A percentile compares a stretch with the other conserved stretches of the same genome.
Evolutionary conservation across 2,888 invertebrate species (phyloP).

Genomic region (Drosophila kokeensis): DNA sequence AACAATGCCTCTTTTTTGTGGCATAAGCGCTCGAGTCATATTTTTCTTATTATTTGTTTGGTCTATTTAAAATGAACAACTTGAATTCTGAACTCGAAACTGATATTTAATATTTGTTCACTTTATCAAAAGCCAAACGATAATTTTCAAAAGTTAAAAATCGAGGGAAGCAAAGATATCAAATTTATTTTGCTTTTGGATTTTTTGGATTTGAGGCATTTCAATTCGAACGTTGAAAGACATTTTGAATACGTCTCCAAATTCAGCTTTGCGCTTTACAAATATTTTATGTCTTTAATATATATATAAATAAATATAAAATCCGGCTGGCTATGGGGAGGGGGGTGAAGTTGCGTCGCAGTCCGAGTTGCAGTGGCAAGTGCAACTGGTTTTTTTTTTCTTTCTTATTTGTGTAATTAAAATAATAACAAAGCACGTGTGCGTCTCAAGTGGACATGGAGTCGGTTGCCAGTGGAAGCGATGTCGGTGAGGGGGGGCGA

Average conservation of each 20-base stretch:
- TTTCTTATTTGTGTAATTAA: constrained; percentile 67
- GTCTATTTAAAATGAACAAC: neutral
- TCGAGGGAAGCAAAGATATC: neutral
- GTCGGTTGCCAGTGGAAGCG: neutral
- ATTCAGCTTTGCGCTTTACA: too few relatives aligned
- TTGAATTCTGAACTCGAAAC: neutral
- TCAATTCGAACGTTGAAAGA: neutral
- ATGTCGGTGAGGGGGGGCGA: neutral
- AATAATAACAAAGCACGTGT: constrained; percentile 73
- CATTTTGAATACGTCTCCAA: neutral
- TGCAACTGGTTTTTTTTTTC: constrained; percentile 23
- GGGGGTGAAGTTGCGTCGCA: constrained; percentile 11
- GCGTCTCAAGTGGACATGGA: constrained; percentile 72
- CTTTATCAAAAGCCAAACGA: neutral
- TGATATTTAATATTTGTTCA: neutral
- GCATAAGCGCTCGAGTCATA: neutral
- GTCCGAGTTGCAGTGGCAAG: constrained; percentile 29
- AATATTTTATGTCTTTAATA: neutral
- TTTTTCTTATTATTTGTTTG: neutral
- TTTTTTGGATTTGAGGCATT: neutral
- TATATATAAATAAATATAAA: neutral
- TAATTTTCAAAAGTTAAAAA: neutral
- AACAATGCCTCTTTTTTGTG: neutral
- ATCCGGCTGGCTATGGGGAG: neutral
- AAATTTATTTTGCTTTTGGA: neutral